phyloP scores from a whole-genome alignment of 2,797 vertebrate species.

The Heteromormyrus szaboi region DNA sequence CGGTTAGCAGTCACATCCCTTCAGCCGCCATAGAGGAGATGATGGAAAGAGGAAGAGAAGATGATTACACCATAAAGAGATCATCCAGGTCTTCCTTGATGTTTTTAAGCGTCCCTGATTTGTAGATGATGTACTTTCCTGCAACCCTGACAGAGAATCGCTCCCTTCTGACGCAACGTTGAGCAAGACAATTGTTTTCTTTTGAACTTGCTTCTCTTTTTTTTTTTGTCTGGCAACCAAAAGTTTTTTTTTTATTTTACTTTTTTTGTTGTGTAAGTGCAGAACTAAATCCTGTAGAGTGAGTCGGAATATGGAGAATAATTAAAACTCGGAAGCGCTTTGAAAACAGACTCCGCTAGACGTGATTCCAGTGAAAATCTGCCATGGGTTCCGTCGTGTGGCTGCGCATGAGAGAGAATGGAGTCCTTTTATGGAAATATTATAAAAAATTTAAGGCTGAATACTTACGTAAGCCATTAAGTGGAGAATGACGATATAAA shows the following conservation, averaged over 20 bases:
- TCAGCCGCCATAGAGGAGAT: not conserved
- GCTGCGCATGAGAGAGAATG: not conserved
- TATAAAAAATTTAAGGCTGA: not conserved
- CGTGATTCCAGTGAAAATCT: not conserved
- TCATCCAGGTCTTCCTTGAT: constrained; percentile 39
- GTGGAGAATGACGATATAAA: not conserved
- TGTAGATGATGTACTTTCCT: constrained; percentile 46
- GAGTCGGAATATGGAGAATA: constrained; percentile 26
- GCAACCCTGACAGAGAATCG: constrained; percentile 51
- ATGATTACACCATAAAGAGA: constrained; percentile 31
- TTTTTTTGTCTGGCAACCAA: constrained; percentile 59
- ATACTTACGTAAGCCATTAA: constrained; percentile 5
- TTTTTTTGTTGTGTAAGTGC: constrained; percentile 50
- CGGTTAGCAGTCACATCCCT: not conserved
- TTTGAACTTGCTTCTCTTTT: constrained; percentile 62
- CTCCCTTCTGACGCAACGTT: constrained; percentile 66
- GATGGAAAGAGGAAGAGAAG: constrained; percentile 1
- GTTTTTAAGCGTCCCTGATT: constrained; percentile 41
- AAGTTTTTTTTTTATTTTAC: constrained; percentile 49
- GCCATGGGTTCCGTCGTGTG: not conserved
- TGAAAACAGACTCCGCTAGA: not conserved
- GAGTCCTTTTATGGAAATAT: not conserved
- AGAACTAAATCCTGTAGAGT: constrained; percentile 34
- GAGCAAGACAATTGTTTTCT: constrained; percentile 59
- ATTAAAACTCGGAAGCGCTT: not conserved